Evolutionary conservation across 2,113 vertebrate genomes (phyloP), one percentile per base, ranked within the genome.

Genomic region (Myiopsitta monachus): DNA sequence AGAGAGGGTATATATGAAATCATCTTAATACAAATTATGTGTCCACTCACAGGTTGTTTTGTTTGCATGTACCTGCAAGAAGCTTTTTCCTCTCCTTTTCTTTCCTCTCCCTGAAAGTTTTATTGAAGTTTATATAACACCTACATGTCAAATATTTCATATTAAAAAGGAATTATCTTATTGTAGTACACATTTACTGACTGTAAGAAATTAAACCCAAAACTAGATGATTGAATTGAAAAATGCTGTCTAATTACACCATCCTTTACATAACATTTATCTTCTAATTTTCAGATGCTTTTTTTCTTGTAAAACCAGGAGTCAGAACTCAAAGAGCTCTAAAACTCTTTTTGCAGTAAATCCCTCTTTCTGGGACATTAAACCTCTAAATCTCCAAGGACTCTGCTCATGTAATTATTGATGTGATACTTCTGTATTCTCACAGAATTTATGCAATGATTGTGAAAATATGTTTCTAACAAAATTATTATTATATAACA

Each of bases 121-220:
- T 73, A 36, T 17, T 81, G 18, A 73, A 38, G 9, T 38, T 64
- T 41, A 15, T 49, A 38, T 19, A 30, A 62, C 7, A 33, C 0
- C 1, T 23, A 5, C 1, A 1, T 38, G 28, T 51, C 5, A 84
- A 74, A n/a, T 47, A 64, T 18, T 30, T 59, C 0, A 49, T 33
- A 26, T 62, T 73, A 72, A 18, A 68, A 87, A 73, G 59, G 0
- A 83, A 41, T 61, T 21, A 68, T 39, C 5, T 72, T 10, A 64
- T 43, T 66, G 4, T 11, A 82, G 3, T 70, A 36, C 6, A 7
- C 39, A 36, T 63, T 70, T 57, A 33, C 9, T 57, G 14, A 16
- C 6, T 64, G 78, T 75, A 39, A 43, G 2, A 10, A 78, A 82
- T 47, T 41, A 46, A 64, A 64, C 61, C 14, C 4, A 24, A 88